phyloP scores from a whole-genome alignment of 2,888 invertebrate genomes.

The Serrognathus titanus region DNA sequence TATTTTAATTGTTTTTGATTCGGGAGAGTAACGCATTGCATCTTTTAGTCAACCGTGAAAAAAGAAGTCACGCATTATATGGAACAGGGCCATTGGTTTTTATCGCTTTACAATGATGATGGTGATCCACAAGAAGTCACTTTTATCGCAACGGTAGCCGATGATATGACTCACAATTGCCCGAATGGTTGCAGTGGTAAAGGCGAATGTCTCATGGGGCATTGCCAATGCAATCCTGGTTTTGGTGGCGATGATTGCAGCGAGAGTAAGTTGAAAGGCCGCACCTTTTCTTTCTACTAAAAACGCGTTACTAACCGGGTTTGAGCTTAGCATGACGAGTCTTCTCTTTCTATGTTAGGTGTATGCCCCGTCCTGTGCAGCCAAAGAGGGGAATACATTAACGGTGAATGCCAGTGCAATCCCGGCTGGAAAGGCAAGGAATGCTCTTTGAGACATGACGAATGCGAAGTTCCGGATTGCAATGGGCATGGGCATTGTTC shows the following conservation, averaged over 20 bases:
- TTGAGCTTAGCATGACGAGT: slow-evolving; percentile 31
- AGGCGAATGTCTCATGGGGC: slow-evolving; percentile 92
- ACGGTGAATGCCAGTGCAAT: slow-evolving; percentile 95
- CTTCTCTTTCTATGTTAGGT: slow-evolving; percentile 53
- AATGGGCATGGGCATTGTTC: slow-evolving; percentile 95
- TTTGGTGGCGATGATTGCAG: slow-evolving; percentile 96
- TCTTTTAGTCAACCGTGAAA: slow-evolving; percentile 71
- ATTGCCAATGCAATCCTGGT: slow-evolving; percentile 94
- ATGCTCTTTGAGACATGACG: slow-evolving; percentile 90
- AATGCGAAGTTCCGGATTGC: slow-evolving; percentile 95
- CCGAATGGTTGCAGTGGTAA: slow-evolving; percentile 95
- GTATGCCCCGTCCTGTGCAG: slow-evolving; percentile 96
- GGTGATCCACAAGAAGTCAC: slow-evolving; percentile 85
- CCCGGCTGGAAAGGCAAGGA: slow-evolving; percentile 98
- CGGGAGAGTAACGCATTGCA: neutral
- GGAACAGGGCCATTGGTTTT: slow-evolving; percentile 95
- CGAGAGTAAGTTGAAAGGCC: slow-evolving; percentile 69
- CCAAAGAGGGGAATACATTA: slow-evolving; percentile 94
- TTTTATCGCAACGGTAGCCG: slow-evolving; percentile 79
- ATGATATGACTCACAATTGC: slow-evolving; percentile 93
- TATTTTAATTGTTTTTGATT: slow-evolving; percentile 2
- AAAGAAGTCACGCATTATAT: slow-evolving; percentile 92
- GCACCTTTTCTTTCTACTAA: neutral
- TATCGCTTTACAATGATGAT: slow-evolving; percentile 94
- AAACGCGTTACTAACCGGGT: slow-evolving; percentile 8